Evolutionary conservation across 2,113 vertebrate genomes (phyloP).

Genomic region (Microtus montanus): DNA sequence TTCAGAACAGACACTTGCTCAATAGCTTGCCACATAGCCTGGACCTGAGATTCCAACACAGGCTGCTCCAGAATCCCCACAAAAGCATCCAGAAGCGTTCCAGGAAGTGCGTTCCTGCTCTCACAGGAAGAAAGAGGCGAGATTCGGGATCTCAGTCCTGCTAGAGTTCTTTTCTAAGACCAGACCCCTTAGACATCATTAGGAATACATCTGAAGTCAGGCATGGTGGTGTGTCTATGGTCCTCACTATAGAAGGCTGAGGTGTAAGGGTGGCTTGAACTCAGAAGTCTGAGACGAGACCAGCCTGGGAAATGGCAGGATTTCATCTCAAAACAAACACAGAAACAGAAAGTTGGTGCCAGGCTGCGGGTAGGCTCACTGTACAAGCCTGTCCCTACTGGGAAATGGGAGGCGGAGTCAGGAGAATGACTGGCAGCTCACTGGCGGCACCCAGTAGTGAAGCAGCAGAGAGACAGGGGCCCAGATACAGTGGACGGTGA

Average conservation of each 20-base stretch:
- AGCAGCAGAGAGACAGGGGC: background rate
- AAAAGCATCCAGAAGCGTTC: slow-evolving; percentile 18
- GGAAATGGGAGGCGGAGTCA: background rate
- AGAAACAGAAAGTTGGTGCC: background rate
- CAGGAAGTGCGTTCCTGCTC: slow-evolving; percentile 26
- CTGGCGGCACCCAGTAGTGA: background rate
- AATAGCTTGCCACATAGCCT: background rate
- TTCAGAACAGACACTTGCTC: slow-evolving; percentile 41
- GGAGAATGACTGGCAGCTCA: background rate
- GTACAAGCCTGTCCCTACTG: background rate
- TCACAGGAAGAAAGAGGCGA: slow-evolving; percentile 43
- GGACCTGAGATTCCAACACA: background rate
- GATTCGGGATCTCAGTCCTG: background rate
- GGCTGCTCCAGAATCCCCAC: background rate
- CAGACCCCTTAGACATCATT: background rate
- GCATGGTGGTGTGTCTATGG: too few species aligned
- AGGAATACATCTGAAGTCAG: slow-evolving; percentile 24
- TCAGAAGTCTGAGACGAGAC: background rate
- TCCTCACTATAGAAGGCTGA: background rate
- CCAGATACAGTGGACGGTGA: too few species aligned
- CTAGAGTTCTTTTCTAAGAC: slow-evolving; percentile 7
- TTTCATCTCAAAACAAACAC: background rate
- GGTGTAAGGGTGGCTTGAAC: background rate
- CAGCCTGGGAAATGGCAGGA: background rate
- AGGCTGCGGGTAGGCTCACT: background rate